These are phyloP conservation scores for Schlechtendalia chinensis DNA, from an alignment of 1,140 invertebrate genomes.

Conservation along the genomic window DNA sequence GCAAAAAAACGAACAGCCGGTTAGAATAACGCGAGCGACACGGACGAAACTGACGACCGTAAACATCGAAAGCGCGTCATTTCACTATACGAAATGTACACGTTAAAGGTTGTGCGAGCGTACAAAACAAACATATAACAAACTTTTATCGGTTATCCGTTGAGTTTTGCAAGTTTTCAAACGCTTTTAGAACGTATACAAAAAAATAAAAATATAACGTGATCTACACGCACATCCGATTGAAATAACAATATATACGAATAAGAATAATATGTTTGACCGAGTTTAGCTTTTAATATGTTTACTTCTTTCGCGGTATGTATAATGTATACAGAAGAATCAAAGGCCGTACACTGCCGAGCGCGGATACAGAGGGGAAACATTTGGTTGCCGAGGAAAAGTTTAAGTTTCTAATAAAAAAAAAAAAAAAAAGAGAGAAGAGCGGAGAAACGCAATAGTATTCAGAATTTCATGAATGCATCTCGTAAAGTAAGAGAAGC, in stretches of 20 bases:
- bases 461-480: constrained; percentile 35
- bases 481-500: neutral
- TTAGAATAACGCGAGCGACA: no score
- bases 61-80: no score
- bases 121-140: no score
- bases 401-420: constrained; percentile 33
- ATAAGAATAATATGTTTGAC: constrained; percentile 8
- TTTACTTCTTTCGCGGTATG: constrained; percentile 10
- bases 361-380: neutral
- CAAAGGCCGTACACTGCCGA: no score
- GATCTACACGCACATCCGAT: constrained; percentile 8
- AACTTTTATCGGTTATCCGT: no score
- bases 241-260: neutral
- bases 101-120: no score
- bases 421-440: neutral
- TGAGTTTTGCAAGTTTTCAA: no score
- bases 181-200: no score
- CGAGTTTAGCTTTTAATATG: constrained; percentile 34
- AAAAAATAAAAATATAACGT: no score
- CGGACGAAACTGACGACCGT: no score
- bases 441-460: neutral
- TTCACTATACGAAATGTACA: no score
- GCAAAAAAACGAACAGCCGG: no score
- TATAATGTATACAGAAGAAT: neutral
- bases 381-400: constrained; percentile 11